Percentiles rank a stretch among this genome's conserved stretches.
phyloP scores from a whole-genome alignment of 2,888 invertebrate species.

The Drosophila koepferae region DNA sequence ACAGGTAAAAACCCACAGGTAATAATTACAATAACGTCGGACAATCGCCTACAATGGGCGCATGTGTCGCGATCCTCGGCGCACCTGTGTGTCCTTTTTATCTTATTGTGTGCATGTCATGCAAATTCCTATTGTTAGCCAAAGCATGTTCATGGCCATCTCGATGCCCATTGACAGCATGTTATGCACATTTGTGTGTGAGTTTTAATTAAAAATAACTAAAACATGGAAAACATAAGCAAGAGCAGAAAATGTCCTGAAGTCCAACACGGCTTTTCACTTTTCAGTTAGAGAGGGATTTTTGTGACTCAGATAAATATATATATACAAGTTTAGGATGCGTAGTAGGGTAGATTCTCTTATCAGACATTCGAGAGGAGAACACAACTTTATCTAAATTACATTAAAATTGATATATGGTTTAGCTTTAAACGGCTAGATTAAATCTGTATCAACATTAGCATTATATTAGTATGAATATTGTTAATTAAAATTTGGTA shows the following conservation, averaged over 20 bases:
- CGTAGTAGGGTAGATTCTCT: too few species aligned
- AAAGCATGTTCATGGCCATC: not conserved
- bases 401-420: too few species aligned
- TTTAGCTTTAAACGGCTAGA: too few species aligned
- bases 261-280: not conserved
- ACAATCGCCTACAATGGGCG: constrained; percentile 41
- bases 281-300: too few species aligned
- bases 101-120: constrained; percentile 34
- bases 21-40: constrained; percentile 56
- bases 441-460: too few species aligned
- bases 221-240: not conserved
- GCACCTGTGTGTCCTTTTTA: constrained; percentile 48
- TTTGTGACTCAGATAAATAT: too few species aligned
- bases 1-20: constrained; percentile 41
- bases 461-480: too few species aligned
- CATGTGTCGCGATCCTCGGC: constrained; percentile 19
- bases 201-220: constrained; percentile 42
- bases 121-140: constrained; percentile 55
- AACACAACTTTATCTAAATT: too few species aligned
- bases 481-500: too few species aligned
- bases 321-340: too few species aligned
- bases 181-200: constrained; percentile 36
- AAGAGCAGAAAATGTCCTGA: not conserved
- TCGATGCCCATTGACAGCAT: constrained; percentile 49
- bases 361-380: too few species aligned